Base-by-base conservation (phyloP, 2,113 vertebrate species). In the Diadophis punctatus region DNA sequence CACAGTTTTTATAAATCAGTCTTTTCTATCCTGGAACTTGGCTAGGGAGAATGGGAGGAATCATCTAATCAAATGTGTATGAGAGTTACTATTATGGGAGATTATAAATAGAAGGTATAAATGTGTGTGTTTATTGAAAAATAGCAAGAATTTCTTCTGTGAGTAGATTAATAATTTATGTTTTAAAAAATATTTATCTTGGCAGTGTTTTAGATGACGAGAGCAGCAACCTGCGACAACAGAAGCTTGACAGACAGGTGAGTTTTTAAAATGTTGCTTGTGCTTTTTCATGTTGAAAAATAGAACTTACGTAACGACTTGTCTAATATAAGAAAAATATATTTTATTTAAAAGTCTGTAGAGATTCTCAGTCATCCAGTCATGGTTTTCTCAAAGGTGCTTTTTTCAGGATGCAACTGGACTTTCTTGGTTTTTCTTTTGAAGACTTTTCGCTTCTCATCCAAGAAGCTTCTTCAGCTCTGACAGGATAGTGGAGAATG, bases 231-330 rank as follows among this genome's bases (percentile, higher is more conserved):
- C 97, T 99, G 80, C 97, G 99, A 93, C 99, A 99, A 96, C 99
- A 99, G 97, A 99, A 99, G 96, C 98, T 99, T 95, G 99, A 99
- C 95, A 98, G 99, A 96, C 99, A 99, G 98, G 99, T 99, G 94
- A 97, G 98, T 94, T 91, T 92, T 92, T 93, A 92, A 87, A 94
- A 16, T 1, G 20, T 90, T 74, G 12, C 12, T 87, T 90, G 6
- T 1, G 46, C 1, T 87, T 87, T 92, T 89, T 93, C 39, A 20
- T 93, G 34, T 91, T 1, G 86, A 94, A 92, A 49, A 84, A 55
- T 92, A 25, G 30, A 53, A 87, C 43, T 55, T 49, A 60, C 22
- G 20, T 56, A 88, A 90, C 52, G 20, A 89, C 23, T 60, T 87
- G 11, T 88, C 51, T 27, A 63, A n/a, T 25, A n/a, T 46, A 94